A percentile compares a stretch with the other conserved stretches of the same genome.
Evolutionary conservation across 2,888 invertebrate species (phyloP).

Genomic region (Pinctada fucata): DNA sequence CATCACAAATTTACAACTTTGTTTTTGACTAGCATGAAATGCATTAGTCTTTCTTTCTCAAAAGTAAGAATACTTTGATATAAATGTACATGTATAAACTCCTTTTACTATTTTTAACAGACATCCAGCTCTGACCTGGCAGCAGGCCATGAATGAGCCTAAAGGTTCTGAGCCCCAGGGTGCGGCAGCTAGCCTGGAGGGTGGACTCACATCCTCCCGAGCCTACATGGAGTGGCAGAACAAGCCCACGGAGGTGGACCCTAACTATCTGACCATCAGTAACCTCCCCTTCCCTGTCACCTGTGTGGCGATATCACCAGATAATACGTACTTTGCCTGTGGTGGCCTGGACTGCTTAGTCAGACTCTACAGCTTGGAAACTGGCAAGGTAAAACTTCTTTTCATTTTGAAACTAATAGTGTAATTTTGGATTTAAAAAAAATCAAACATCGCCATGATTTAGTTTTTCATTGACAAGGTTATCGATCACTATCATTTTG

Average conservation of each 20-base stretch:
- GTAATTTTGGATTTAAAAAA: too few species aligned
- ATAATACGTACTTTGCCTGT: constrained; percentile 67
- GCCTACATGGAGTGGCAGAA: constrained; percentile 64
- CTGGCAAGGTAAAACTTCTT: constrained; percentile 62
- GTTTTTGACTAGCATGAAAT: too few species aligned
- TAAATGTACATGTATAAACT: too few species aligned
- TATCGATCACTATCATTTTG: too few species aligned
- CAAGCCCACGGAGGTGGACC: constrained; percentile 60
- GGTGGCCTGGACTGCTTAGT: constrained; percentile 72
- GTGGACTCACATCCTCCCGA: constrained; percentile 16
- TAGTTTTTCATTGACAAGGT: too few species aligned
- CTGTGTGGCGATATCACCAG: constrained; percentile 69
- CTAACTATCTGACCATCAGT: constrained; percentile 68
- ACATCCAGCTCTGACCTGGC: constrained; percentile 71
- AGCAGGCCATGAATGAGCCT: constrained; percentile 73
- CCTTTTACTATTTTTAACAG: constrained; percentile 48
- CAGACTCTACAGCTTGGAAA: constrained; percentile 66
- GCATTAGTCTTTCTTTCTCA: too few species aligned
- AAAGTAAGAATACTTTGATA: too few species aligned
- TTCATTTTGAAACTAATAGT: neutral
- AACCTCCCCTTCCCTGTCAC: constrained; percentile 68
- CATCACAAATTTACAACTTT: too few species aligned
- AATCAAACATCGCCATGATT: too few species aligned
- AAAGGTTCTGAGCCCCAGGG: constrained; percentile 43
- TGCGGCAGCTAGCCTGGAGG: constrained; percentile 44